Base-by-base conservation (phyloP, 2,888 invertebrate genomes). In the Chirona hameri region DNA sequence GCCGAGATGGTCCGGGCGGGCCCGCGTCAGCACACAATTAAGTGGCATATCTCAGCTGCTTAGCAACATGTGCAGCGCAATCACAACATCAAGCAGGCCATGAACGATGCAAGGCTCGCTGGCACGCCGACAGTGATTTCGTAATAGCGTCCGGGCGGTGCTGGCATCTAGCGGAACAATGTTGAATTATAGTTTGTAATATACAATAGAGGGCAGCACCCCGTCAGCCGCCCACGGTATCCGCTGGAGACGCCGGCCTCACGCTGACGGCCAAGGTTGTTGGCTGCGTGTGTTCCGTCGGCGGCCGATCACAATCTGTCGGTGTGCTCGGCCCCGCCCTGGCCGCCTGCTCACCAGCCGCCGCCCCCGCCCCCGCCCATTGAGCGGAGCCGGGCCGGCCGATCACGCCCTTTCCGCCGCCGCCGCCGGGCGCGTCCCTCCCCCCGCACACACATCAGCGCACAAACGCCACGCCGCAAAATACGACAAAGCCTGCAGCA, bases 341-440 rank as follows among this genome's bases (percentile, higher is more conserved):
- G 27, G n/a, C n/a, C 65, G n/a, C 27, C 65, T n/a, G 65, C n/a
- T 52, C 52, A 52, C 52, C 52, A 12, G 52, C 15, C 52, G 18
- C 60, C 60, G 24, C 24, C 60, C 60, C 57, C 57, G 57, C 57
- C 57, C 57, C 65, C 65, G 65, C n/a, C 65, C 65, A 65, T 65
- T 65, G 10, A 65, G 65, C 60, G 65, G n/a, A 14, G 65, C 65
- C 24, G 55, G 57, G 24, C 5, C 39, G 39, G 52, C 52, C 52
- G 52, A 52, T 52, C 52, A 52, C 52, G 52, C 52, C 52, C 52
- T 52, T 52, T 52, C 52, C 52, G 52, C 52, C 52, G 52, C 52
- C 52, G 52, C 52, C 52, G 39, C 52, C 52, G 52, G 52, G 52
- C 52, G 52, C 52, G 15, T 52, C 52, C 18, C 15, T 12, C 52